Conservation (phyloP, 1,140 invertebrate species). For the Drosophila mayri region DNA sequence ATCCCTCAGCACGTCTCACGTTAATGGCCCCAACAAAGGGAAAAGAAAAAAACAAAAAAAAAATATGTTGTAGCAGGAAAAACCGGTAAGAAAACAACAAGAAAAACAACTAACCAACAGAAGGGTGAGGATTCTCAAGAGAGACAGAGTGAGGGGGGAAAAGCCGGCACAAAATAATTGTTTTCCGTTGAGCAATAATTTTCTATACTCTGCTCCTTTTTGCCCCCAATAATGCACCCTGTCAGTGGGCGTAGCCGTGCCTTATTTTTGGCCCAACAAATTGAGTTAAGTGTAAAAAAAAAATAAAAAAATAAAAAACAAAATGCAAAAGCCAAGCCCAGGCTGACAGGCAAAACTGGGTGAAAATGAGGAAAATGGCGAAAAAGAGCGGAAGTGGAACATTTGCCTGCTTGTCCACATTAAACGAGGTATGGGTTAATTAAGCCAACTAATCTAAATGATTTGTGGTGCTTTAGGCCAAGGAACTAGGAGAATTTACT, state of each 20-base stretch:
- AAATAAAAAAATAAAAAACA: constrained; percentile 2
- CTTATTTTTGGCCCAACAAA: constrained; percentile 50
- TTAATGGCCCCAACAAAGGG: constrained; percentile 55
- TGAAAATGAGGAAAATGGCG: constrained; percentile 26
- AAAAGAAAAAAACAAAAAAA: neutral
- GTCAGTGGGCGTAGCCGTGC: constrained; percentile 46
- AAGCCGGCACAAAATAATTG: constrained; percentile 73
- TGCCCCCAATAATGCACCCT: constrained; percentile 38
- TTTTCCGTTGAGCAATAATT: constrained; percentile 81
- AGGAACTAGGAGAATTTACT: neutral
- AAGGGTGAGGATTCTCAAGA: too few species aligned
- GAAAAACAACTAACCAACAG: neutral
- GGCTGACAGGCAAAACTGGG: constrained; percentile 24
- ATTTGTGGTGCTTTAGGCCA: constrained; percentile 4
- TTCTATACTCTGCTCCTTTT: constrained; percentile 67
- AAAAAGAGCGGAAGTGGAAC: constrained; percentile 28
- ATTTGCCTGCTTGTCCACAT: constrained; percentile 43
- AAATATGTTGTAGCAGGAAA: neutral
- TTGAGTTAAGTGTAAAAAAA: constrained; percentile 72
- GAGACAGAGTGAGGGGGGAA: neutral
- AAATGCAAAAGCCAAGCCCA: constrained; percentile 42
- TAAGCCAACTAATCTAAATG: constrained; percentile 35
- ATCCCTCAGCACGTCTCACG: constrained; percentile 37
- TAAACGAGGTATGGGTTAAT: constrained; percentile 26
- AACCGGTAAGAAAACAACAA: neutral